Conservation (phyloP, 2,888 invertebrate species). For the Muscina levida region DNA sequence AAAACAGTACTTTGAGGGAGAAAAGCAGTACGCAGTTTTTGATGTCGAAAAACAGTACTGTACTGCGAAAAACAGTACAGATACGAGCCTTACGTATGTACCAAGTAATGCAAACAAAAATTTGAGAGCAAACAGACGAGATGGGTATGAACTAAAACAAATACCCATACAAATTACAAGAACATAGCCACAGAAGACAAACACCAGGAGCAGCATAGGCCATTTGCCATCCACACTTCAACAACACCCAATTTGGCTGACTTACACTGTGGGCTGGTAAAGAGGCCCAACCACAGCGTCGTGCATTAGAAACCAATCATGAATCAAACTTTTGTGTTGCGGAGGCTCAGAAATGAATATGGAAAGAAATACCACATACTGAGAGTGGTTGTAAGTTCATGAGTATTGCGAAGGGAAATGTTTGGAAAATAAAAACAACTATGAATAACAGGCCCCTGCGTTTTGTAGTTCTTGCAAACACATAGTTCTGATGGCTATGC, state of each 20-base stretch:
- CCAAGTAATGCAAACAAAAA: conserved; percentile 29
- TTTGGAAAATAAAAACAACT: neutral
- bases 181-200: conserved; percentile 23
- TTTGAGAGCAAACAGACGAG: conserved; percentile 26
- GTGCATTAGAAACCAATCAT: conserved; percentile 7
- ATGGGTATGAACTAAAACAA: conserved; percentile 29
- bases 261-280: neutral
- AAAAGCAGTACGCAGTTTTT: too few relatives aligned
- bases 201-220: neutral
- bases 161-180: conserved; percentile 34
- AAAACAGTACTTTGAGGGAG: too few relatives aligned
- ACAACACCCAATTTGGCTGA: too few relatives aligned
- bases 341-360: neutral
- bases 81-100: too few relatives aligned
- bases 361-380: conserved; percentile 19
- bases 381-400: neutral
- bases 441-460: neutral
- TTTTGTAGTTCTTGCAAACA: conserved; percentile 17
- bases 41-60: too few relatives aligned
- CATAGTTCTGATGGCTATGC: conserved; percentile 7
- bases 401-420: conserved; percentile 7
- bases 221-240: too few relatives aligned
- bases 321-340: conserved; percentile 12
- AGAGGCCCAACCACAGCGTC: neutral
- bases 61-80: too few relatives aligned